Conservation (phyloP, 1,140 invertebrate genomes). For the Platyscapa corneri region DNA sequence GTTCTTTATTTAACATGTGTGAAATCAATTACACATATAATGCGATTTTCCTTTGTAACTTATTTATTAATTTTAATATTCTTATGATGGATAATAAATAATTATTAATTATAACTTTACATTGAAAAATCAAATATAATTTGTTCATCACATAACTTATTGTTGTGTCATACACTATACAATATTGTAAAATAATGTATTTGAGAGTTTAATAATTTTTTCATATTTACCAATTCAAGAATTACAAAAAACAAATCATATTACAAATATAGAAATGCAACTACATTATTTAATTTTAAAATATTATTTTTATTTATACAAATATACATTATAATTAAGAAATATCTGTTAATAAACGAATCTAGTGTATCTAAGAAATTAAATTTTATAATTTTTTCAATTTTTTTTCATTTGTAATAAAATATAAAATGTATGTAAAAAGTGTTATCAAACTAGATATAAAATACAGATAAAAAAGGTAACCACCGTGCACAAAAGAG, state of each 20-base stretch:
- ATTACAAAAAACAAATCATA: no score
- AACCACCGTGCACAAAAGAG: background rate
- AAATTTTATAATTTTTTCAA: background rate
- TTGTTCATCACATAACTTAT: background rate
- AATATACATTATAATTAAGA: background rate
- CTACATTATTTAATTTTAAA: background rate
- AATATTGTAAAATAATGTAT: constrained; percentile 10
- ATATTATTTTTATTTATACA: background rate
- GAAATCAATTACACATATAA: no score
- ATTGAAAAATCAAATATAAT: no score
- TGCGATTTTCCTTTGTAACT: no score
- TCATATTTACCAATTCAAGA: no score
- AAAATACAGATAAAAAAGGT: background rate
- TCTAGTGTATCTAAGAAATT: no score
- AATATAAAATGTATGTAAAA: background rate
- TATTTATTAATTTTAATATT: no score
- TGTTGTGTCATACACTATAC: background rate
- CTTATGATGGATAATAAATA: no score
- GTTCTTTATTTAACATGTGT: no score
- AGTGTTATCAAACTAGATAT: background rate
- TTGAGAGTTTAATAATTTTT: constrained; percentile 37
- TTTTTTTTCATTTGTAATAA: background rate
- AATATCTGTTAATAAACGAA: background rate
- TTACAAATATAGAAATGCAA: no score
- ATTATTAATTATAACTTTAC: no score